Evolutionary conservation across 2,797 vertebrate genomes (phyloP), one percentile per base, ranked within the genome.

Genomic region (Myoxocephalus aenaeus): DNA sequence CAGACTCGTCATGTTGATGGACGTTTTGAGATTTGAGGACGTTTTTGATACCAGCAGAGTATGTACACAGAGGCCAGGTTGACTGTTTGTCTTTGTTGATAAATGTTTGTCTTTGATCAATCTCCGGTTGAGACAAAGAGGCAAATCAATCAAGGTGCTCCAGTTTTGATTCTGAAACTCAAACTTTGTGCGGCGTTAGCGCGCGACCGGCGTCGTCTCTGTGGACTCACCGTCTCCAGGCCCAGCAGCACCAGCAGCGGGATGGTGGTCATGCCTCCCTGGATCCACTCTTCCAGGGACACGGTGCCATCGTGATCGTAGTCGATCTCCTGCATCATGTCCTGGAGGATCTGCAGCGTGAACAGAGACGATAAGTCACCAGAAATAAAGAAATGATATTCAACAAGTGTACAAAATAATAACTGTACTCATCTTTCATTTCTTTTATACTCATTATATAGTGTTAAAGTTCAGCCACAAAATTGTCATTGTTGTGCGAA

Each of bases 281-380:
- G 97, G 79, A 99, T 97, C 98, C 98, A 99, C 81, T 99, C 98
- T 81, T 97, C 95, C 80, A 99, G 90, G 2, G 98, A 97, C 70
- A 99, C 97, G 0, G 96, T 97, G n/a, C 97, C 97, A 25, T 99
- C 97, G 3, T 91, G 96, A 73, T 99, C 97, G 12, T 98, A 99
- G 90, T 99, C 98, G 44, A 99, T 99, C 93, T 99, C 97, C 86
- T 95, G 96, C 98, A 99, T 99, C 97, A 99, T 99, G 88, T 99
- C 97, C 90, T 97, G 96, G 46, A 99, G 96, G 77, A 99, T 99
- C 98, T 99, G 22, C 38, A 32, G 10, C 0, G 27, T 3, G 51
- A 48, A 65, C 2, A 5, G 14, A 70, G 15, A 38, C 10, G 51
- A 10, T 12, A 46, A 15, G n/a, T 61, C 38, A 51, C 8, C 40